These are phyloP conservation scores for Leucosticte australis DNA, from an alignment of 2,113 vertebrate species.

Conservation along the genomic window DNA sequence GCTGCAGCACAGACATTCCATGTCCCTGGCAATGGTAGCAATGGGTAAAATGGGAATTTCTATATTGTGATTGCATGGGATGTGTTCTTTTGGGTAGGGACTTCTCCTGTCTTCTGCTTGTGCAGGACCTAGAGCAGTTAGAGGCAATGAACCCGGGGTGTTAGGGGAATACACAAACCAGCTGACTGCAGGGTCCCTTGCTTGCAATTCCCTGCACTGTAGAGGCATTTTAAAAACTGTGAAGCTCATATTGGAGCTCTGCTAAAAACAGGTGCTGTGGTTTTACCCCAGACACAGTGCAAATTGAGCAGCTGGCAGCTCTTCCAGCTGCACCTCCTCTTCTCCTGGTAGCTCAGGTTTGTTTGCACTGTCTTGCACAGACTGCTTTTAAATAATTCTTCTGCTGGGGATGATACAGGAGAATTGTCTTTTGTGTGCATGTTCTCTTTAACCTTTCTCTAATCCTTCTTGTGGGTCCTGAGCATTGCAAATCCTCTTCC, in stretches of 20 bases:
- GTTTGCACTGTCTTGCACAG: neutral
- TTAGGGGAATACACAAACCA: neutral
- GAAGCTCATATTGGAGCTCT: neutral
- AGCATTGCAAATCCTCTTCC: conserved; percentile 35
- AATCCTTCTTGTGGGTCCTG: conserved; percentile 23
- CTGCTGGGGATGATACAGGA: neutral
- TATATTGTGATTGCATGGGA: fast-evolving
- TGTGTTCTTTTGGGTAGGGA: neutral
- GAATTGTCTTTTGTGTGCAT: neutral
- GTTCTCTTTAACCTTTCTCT: conserved; percentile 37
- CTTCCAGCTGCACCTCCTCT: neutral
- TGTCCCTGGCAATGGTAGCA: neutral
- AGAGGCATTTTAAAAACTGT: neutral
- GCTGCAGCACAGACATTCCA: fast-evolving
- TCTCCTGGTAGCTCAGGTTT: neutral
- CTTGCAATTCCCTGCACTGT: neutral
- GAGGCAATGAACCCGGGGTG: neutral
- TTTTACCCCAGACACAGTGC: neutral
- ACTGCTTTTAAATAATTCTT: neutral
- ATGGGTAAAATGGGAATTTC: neutral
- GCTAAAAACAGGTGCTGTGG: neutral
- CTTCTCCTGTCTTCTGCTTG: neutral
- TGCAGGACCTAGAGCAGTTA: neutral
- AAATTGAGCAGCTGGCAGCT: neutral
- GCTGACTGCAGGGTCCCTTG: neutral